A percentile compares a stretch with the other conserved stretches of the same genome.
Evolutionary conservation across 2,113 vertebrate genomes (phyloP).

Genomic region (Candoia aspera): DNA sequence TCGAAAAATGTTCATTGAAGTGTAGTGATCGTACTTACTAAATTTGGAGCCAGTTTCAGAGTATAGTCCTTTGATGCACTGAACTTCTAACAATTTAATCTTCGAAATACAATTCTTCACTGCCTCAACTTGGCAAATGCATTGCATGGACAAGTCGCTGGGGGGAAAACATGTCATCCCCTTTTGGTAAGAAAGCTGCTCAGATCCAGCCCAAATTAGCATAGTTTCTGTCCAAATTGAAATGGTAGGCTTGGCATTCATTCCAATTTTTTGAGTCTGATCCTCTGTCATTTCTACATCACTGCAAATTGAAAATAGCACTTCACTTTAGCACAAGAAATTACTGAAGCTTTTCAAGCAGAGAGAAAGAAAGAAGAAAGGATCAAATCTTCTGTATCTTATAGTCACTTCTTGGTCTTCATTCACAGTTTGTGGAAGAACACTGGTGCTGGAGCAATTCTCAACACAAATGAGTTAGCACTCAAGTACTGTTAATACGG

Average conservation of each 20-base stretch:
- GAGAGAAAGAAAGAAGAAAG: neutral
- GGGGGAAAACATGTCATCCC: neutral
- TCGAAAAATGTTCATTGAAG: neutral
- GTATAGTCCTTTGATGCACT: neutral
- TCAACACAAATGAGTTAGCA: constrained; percentile 15
- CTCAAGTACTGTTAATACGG: neutral
- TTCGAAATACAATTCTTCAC: neutral
- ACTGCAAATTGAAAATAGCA: neutral
- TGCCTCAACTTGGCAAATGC: neutral
- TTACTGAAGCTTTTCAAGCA: neutral
- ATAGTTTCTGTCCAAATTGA: neutral
- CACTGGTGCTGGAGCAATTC: neutral
- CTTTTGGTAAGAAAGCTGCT: neutral
- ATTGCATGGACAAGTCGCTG: neutral
- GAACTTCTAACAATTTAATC: constrained; percentile 3
- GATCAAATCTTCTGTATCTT: constrained; percentile 1
- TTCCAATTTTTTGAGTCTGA: neutral
- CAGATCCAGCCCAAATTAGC: neutral
- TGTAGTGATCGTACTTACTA: neutral
- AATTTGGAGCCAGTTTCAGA: neutral
- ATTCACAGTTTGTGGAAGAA: neutral
- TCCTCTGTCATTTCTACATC: neutral
- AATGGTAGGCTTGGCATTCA: neutral
- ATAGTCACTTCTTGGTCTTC: neutral
- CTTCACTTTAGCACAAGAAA: neutral